Evolutionary conservation across 2,888 invertebrate species (phyloP), one percentile per base, ranked within the genome.

Genomic region (Pandemis heparana): DNA sequence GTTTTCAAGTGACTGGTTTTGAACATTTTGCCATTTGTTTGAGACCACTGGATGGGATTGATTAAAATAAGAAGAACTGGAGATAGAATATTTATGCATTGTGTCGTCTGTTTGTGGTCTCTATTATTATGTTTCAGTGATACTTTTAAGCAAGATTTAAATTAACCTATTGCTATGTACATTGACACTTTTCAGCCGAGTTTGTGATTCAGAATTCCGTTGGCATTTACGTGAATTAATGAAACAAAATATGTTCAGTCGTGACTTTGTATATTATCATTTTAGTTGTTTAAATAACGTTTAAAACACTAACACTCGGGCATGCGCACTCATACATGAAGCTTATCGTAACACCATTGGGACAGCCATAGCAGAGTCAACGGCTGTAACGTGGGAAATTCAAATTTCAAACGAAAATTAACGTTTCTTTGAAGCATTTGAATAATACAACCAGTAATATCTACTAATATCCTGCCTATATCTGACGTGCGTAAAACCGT

Each of bases 381-480:
- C 66, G 51, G 66, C 32, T 60, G 68, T 51, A n/a, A 53, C 62
- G 41, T 62, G 70, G 61, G 69, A 70, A 68, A 53, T 53, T n/a
- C 5, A 38, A 56, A 60, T 53, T 53, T 8, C 14, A 53, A 53
- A 14, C 7, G 10, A 62, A 70, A 53, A 70, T 62, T 53, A 62
- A 70, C 51, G 62, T 70, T 62, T 39, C 51, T 39, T 61, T 61
- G 12, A 62, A 51, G 39, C 61, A 70, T 63, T 70, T 62, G 61
- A 62, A 69, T 69, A 70, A 62, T 63, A 62, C 32, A 41, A 62
- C 41, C 23, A 61, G 62, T 43, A 63, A 63, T 63, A 39, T 60
- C 65, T 65, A 46, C 43, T 43, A 38, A 59, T 14, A 59, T 59
- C 38, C 56, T 23, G 48, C 46, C 38, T 23, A 59, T 39, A n/a